Evolutionary conservation across 1,140 invertebrate species (phyloP), one percentile per base, ranked within the genome.

Genomic region (Brachionus koreanus): DNA sequence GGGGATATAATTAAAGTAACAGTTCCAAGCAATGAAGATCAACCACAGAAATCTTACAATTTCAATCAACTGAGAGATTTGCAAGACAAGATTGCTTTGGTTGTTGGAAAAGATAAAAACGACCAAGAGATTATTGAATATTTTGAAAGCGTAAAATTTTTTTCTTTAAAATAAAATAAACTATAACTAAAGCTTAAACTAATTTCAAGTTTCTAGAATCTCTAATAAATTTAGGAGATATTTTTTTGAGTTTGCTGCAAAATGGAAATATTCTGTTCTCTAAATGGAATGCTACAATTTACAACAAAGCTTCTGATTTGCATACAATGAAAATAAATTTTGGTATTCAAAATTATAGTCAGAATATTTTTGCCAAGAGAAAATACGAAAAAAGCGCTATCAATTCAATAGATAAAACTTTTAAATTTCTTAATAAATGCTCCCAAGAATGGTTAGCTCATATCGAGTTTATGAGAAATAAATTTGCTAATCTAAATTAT

Each of bases 31-130:
- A 25, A 3, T 25, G 39, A 33, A 5, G 35, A 75, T 23, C 43
- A 82, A n/a, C 23, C 9, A 52, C 16, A 72, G 57, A 65, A 82
- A 72, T 39, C 19, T 2, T 65, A 69, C 76, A 83, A 74, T 19
- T 85, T 85, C 81, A 74, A 85, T 42, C 83, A 86, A 72, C 82
- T 87, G 19, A 83, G 84, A 29, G 86, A 87, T 63, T 79, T 87
- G 7, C 87, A 87, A 84, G 86, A 86, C 63, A 84, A 86, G 82
- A 83, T 87, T 16, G 86, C 87, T 85, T 72, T 87, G 57, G 86
- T 87, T 46, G 86, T 86, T 67, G 86, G 86, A 10, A 85, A 85
- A 83, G 86, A 85, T 76, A 85, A 85, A 61, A 83, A 84, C 25
- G 85, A 84, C 37, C 85, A 85, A 46, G 84, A 85, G 35, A 83